Base-by-base conservation (phyloP, 2,888 invertebrate species). In the Melanostoma scalare region DNA sequence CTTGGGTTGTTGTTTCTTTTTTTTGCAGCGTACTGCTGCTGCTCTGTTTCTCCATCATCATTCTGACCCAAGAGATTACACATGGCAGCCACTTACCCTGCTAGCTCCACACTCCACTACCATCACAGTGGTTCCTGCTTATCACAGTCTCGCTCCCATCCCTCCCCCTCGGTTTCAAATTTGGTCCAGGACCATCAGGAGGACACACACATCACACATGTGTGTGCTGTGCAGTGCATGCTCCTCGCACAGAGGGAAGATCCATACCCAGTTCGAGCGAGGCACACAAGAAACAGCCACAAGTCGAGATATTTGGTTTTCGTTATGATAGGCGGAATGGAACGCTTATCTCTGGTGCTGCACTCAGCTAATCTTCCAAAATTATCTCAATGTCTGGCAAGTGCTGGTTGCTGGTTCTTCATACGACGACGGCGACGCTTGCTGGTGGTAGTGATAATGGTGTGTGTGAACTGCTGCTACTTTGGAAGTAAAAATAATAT, bases 331-430 rank as follows among this genome's bases (percentile, higher is more conserved):
- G 87, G 87, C 87, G 86, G 87, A 87, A 87, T 87, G 86, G 86
- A 80, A 61, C 74, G 71, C 85, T 87, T 87, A 87, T 87, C 87
- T 87, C 81, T 80, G 85, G 50, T 55, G 85, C 86, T 87, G 87
- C 87, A 87, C 87, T 87, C 87, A 87, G 85, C 87, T 87, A 87
- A 87, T 87, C 87, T 87, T 86, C 78, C 71, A 85, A 86, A 87
- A 87, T 87, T 87, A 87, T 87, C 87, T 73, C 71, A 30, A 48
- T 86, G 87, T 87, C 87, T 87, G 87, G 87, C 87, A 87, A 86
- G 86, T 86, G 87, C 65, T 65, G 58, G 33, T 52, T 67, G 42
- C 50, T 30, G 36, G 10, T 20, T 63, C 5, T 46, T 60, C 50
- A 35, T 9, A 6, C 84, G 81, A 60, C 50, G 20, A 5, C 68